Percentiles rank a stretch among this genome's conserved stretches.
Evolutionary conservation across 2,797 vertebrate genomes (phyloP).

Genomic region (Gouania willdenowi): DNA sequence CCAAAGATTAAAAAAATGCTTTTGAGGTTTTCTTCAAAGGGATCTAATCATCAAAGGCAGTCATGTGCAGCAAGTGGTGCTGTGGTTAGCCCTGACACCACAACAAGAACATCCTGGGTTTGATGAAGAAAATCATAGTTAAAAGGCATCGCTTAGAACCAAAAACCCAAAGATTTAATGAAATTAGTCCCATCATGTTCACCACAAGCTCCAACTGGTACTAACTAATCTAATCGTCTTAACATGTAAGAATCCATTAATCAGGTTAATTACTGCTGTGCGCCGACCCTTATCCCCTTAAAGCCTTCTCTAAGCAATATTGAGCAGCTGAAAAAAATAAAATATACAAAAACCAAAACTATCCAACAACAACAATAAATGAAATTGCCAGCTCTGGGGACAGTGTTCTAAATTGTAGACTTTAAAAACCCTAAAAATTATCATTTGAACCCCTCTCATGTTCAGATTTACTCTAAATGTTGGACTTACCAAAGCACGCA

Average conservation of each 20-base stretch:
- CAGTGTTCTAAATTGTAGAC: no score
- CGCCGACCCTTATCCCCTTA: constrained; percentile 45
- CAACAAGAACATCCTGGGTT: no score
- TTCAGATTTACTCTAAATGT: no score
- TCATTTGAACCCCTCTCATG: no score
- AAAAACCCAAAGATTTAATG: no score
- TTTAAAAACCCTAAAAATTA: background rate
- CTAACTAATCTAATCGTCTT: constrained; percentile 60
- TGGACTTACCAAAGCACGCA: constrained; percentile 1
- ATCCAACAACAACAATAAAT: background rate
- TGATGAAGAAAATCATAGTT: no score
- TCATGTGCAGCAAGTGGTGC: no score
- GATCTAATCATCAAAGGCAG: no score
- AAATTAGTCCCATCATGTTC: constrained; percentile 4
- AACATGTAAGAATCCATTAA: constrained; percentile 71
- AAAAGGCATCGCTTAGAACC: no score
- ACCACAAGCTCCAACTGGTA: constrained; percentile 48
- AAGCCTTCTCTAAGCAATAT: constrained; percentile 34
- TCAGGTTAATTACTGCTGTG: constrained; percentile 66
- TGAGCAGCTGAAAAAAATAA: background rate
- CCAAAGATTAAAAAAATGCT: no score
- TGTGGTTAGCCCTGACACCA: no score
- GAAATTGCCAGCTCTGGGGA: background rate
- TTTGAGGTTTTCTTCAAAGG: no score
- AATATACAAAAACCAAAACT: background rate